These are phyloP conservation scores for Pemphredon lugubris DNA, from an alignment of 2,888 invertebrate species.

Conservation along the genomic window DNA sequence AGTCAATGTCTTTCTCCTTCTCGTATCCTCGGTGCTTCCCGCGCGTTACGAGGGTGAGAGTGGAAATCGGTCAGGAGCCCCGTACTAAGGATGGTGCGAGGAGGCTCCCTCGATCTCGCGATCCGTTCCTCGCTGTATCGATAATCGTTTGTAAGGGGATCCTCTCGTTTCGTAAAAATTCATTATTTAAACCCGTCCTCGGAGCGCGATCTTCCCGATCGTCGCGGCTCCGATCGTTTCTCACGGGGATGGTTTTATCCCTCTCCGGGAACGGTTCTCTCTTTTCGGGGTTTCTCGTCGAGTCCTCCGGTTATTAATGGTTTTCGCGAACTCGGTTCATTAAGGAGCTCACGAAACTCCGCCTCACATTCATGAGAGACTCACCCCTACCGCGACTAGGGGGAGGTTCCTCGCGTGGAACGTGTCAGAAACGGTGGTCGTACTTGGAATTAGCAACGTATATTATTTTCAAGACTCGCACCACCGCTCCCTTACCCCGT, in stretches of 20 bases:
- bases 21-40: neutral
- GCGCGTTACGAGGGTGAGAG: slow-evolving; percentile 5
- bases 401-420: slow-evolving; percentile 9
- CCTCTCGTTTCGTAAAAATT: neutral
- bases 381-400: slow-evolving; percentile 23
- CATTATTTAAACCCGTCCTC: neutral
- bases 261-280: slow-evolving; percentile 4
- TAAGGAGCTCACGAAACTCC: slow-evolving; percentile 71
- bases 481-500: slow-evolving; percentile 2
- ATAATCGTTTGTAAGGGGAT: neutral
- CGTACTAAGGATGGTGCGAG: no score
- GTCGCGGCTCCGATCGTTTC: slow-evolving; percentile 39
- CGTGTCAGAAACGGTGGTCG: slow-evolving; percentile 44
- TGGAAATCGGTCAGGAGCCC: no score
- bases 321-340: slow-evolving; percentile 77
- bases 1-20: slow-evolving; percentile 22
- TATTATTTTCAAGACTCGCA: slow-evolving; percentile 42
- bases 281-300: slow-evolving; percentile 27
- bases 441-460: slow-evolving; percentile 53
- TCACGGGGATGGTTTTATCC: slow-evolving; percentile 27
- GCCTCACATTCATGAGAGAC: slow-evolving; percentile 57
- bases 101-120: no score
- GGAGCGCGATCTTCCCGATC: slow-evolving; percentile 15
- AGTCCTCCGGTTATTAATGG: slow-evolving; percentile 77
- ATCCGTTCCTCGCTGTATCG: no score